phyloP scores from a whole-genome alignment of 1,140 invertebrate genomes.

The Drosophila athabasca region DNA sequence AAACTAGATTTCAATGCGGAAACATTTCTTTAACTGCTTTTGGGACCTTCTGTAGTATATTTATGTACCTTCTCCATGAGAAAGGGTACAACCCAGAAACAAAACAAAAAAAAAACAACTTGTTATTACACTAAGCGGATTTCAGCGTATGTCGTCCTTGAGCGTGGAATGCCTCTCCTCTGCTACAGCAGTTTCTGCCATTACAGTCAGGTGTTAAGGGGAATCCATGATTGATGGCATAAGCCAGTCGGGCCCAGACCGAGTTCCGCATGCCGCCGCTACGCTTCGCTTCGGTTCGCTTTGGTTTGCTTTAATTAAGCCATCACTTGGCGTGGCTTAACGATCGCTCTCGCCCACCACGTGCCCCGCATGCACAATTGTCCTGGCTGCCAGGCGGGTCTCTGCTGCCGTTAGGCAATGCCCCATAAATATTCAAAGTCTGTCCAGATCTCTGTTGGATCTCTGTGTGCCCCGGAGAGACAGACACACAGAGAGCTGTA shows the following conservation, averaged over 20 bases:
- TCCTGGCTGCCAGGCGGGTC: conserved; percentile 1
- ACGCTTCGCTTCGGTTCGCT: conserved; percentile 1
- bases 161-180: conserved; percentile 26
- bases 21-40: background rate
- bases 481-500: background rate
- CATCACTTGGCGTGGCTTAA: conserved; percentile 47
- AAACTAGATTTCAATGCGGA: too few species aligned
- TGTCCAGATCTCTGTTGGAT: conserved; percentile 26
- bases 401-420: conserved; percentile 37
- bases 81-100: conserved; percentile 1
- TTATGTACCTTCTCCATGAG: background rate
- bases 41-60: background rate
- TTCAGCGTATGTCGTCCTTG: conserved; percentile 63
- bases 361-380: conserved; percentile 58
- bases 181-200: background rate
- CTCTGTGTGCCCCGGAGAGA: conserved; percentile 17
- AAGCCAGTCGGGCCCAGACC: conserved; percentile 30
- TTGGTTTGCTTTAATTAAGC: conserved; percentile 63
- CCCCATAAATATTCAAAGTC: conserved; percentile 64
- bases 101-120: conserved; percentile 31
- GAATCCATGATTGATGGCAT: conserved; percentile 70
- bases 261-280: conserved; percentile 63
- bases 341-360: conserved; percentile 57
- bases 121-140: conserved; percentile 72
- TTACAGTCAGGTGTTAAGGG: conserved; percentile 10